phyloP scores from a whole-genome alignment of 2,888 invertebrate genomes.

The Beris chalybata region DNA sequence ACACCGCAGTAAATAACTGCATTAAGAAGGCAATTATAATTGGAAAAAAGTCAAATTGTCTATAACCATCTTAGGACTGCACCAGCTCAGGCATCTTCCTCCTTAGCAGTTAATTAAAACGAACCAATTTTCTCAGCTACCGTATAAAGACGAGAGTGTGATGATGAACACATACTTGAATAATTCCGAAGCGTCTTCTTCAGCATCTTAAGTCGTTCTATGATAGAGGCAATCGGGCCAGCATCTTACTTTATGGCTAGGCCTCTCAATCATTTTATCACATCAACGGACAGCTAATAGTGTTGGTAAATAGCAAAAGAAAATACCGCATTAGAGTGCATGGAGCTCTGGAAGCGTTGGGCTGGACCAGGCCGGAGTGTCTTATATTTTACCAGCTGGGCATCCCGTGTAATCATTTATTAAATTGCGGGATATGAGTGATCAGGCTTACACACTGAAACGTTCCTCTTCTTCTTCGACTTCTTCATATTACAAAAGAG shows the following conservation, averaged over 20 bases:
- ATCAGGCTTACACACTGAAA: constrained; percentile 17
- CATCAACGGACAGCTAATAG: background rate
- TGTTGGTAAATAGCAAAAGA: too few relatives aligned
- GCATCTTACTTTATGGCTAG: too few relatives aligned
- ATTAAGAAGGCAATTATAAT: background rate
- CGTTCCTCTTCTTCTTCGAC: background rate
- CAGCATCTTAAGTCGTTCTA: too few relatives aligned
- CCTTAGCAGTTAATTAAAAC: constrained; percentile 31
- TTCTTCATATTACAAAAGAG: constrained; percentile 14
- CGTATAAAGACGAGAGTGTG: constrained; percentile 7
- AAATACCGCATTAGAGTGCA: too few relatives aligned
- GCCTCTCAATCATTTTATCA: constrained; percentile 31
- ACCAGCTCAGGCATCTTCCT: background rate
- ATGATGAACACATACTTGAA: too few relatives aligned
- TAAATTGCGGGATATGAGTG: constrained; percentile 30
- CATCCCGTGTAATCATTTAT: constrained; percentile 1
- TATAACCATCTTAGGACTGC: background rate
- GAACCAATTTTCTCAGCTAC: constrained; percentile 32
- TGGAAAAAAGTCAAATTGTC: background rate
- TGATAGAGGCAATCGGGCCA: too few relatives aligned
- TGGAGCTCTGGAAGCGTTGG: too few relatives aligned
- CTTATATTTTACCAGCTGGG: too few relatives aligned
- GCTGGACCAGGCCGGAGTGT: too few relatives aligned
- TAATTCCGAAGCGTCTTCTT: too few relatives aligned
- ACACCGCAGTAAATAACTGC: constrained; percentile 16